Conservation (phyloP, 2,797 vertebrate species). For the Gymnothorax reevesii region DNA sequence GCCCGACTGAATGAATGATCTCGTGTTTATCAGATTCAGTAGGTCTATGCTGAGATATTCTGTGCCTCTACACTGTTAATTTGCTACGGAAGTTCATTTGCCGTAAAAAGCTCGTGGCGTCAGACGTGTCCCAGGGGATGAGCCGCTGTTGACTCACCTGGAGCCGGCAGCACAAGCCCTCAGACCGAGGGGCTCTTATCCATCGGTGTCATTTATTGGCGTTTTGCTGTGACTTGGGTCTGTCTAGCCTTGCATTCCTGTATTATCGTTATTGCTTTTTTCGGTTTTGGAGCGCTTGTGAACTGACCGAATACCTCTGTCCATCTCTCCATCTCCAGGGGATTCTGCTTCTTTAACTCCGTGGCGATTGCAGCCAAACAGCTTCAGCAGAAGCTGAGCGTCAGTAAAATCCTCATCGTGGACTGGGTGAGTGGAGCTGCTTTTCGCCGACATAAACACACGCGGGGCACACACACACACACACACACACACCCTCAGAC, state of each 20-base stretch:
- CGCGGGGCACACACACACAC: background rate
- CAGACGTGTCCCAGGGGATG: no score
- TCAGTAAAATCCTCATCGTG: conserved; percentile 91
- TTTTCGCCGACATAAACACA: background rate
- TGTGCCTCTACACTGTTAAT: no score
- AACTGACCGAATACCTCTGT: conserved; percentile 5
- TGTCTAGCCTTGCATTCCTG: background rate
- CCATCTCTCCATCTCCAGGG: conserved; percentile 69
- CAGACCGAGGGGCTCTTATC: no score
- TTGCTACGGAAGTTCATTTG: no score
- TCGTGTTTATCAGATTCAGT: no score
- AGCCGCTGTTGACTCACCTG: no score
- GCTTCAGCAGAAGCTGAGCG: conserved; percentile 89
- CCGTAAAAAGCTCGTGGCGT: no score
- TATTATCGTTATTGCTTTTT: background rate
- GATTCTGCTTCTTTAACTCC: conserved; percentile 96
- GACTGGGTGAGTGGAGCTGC: conserved; percentile 83
- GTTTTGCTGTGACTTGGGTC: conserved; percentile 35
- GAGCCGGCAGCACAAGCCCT: no score
- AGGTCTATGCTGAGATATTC: no score
- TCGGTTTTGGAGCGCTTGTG: background rate
- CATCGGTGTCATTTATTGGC: no score
- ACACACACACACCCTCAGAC: background rate
- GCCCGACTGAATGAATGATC: no score
- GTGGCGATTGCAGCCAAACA: conserved; percentile 92